A percentile compares a stretch with the other conserved stretches of the same genome.
phyloP scores from a whole-genome alignment of 1,140 invertebrate species.

The Gryon sp. region DNA sequence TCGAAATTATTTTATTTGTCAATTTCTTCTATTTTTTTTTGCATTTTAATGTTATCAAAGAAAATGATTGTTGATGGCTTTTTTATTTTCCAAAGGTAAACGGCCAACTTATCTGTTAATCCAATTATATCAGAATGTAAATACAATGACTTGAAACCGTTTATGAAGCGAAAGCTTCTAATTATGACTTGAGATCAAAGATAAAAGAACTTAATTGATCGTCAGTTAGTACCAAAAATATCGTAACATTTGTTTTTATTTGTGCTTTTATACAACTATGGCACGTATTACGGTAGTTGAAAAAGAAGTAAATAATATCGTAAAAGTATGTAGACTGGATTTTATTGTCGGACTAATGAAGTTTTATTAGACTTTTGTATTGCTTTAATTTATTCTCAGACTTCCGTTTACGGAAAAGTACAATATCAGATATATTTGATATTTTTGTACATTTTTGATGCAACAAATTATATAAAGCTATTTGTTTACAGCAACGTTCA shows the following conservation, averaged over 20 bases:
- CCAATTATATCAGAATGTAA: not conserved
- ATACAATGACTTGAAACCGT: too few relatives aligned
- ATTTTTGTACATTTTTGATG: not conserved
- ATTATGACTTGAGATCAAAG: not conserved
- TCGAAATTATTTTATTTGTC: constrained; percentile 7
- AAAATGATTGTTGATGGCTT: too few relatives aligned
- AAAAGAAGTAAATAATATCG: constrained; percentile 22
- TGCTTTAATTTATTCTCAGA: not conserved
- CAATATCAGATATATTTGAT: not conserved
- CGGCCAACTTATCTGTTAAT: constrained; percentile 6
- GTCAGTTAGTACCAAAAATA: too few relatives aligned
- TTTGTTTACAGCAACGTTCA: too few relatives aligned
- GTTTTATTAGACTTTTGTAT: constrained; percentile 22
- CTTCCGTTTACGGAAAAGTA: constrained; percentile 7
- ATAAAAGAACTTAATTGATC: too few relatives aligned
- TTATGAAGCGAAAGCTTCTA: too few relatives aligned
- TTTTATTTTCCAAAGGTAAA: constrained; percentile 10
- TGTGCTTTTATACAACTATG: not conserved
- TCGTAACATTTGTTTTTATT: not conserved
- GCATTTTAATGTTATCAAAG: too few relatives aligned
- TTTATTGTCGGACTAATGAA: constrained; percentile 29
- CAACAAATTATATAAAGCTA: not conserved
- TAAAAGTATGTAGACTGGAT: constrained; percentile 15
- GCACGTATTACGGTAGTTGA: not conserved
- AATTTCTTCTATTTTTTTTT: constrained; percentile 14